Evolutionary conservation across 2,113 vertebrate genomes (phyloP).

Genomic region (Ailurus styani): DNA sequence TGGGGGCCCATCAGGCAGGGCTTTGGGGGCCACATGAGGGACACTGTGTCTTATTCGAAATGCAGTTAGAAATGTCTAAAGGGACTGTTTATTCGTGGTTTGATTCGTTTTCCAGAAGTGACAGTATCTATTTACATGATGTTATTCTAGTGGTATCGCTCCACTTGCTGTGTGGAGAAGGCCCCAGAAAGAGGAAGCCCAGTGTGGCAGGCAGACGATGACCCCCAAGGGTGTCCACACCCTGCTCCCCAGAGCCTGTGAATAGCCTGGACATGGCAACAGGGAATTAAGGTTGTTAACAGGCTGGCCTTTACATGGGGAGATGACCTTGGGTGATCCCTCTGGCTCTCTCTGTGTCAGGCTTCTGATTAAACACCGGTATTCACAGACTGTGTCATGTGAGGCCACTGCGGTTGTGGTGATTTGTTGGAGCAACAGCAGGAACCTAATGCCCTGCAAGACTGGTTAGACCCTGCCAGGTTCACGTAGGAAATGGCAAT

Average conservation of each 20-base stretch:
- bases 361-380: background rate
- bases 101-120: background rate
- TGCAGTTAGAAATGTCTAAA: background rate
- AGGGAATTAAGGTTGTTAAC: background rate
- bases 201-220: background rate
- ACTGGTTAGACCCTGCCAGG: background rate
- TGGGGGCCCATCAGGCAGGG: background rate
- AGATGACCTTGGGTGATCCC: background rate
- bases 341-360: background rate
- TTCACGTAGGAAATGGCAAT: background rate
- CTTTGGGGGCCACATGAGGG: background rate
- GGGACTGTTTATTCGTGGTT: background rate
- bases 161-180: background rate
- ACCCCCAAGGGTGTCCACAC: background rate
- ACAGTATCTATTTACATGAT: background rate
- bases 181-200: background rate
- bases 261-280: background rate
- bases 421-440: background rate
- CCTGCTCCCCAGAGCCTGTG: background rate
- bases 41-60: background rate
- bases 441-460: background rate
- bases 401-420: background rate
- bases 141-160: background rate
- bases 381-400: background rate
- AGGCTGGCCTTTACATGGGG: background rate